Evolutionary conservation across 2,888 invertebrate species (phyloP), one percentile per base, ranked within the genome.

Genomic region (Choristoneura rosaceana): DNA sequence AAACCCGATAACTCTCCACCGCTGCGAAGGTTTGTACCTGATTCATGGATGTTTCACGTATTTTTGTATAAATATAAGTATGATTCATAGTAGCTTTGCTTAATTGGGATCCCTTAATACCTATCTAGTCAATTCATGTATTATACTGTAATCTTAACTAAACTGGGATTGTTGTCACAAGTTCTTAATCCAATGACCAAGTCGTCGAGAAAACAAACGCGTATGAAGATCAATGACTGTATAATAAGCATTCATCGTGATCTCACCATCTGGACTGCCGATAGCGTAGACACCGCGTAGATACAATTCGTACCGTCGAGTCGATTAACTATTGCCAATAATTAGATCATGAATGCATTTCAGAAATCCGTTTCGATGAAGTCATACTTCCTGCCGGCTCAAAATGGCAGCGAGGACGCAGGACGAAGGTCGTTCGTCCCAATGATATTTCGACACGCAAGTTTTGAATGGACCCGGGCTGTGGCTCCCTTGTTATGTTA

Each of bases 401-500:
- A 81, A 79, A 79, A 81, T 61, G 61, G 78, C 79, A 41, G 74
- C 82, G 81, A 82, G 59, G 69, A 55, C 69, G 81, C 81, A 81
- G 84, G 83, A 85, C 82, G 84, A 83, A 85, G 84, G 84, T 81
- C 85, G 83, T 82, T 82, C 41, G 38, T 63, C 71, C 71, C 79
- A 79, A 78, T 74, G 74, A 63, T 76, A 77, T 76, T 80, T 81
- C 78, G 82, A 77, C 82, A 76, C 75, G 76, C 76, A 78, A 78
- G 70, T 74, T 74, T 63, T 75, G 74, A 75, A 78, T 73, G 73
- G 78, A 77, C 80, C 80, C 78, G 77, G 65, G 43, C 69, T 76
- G 74, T 69, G 71, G 71, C 64, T 62, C 82, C 79, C 82, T 87
- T 87, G 86, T 87, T 85, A 89, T 89, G 88, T 83, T 86, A 88